Evolutionary conservation across 2,797 vertebrate genomes (phyloP).

Genomic region (Sphaeramia orbicularis): DNA sequence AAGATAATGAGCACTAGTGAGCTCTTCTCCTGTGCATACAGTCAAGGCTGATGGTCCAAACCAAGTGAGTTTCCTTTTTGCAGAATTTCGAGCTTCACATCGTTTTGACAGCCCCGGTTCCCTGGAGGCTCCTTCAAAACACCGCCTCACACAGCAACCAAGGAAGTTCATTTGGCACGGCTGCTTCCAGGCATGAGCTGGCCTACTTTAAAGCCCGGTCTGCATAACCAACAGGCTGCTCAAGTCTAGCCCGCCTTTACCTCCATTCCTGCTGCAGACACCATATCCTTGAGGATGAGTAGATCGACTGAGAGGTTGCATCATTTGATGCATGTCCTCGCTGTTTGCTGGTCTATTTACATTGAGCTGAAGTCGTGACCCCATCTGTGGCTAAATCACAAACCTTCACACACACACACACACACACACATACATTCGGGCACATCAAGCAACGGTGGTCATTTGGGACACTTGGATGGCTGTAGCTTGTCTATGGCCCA

Average conservation of each 20-base stretch:
- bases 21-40: background rate
- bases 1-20: too few species aligned
- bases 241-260: constrained; percentile 52
- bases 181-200: constrained; percentile 77
- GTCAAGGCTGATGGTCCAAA: constrained; percentile 8
- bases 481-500: constrained; percentile 38
- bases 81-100: constrained; percentile 42
- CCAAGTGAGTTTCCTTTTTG: constrained; percentile 15
- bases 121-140: constrained; percentile 65
- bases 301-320: constrained; percentile 19
- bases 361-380: constrained; percentile 46
- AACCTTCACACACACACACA: constrained; percentile 16
- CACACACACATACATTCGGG: background rate
- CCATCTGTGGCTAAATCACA: constrained; percentile 48
- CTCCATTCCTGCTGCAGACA: constrained; percentile 19
- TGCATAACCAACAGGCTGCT: constrained; percentile 67
- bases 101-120: constrained; percentile 60
- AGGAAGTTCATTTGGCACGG: constrained; percentile 74
- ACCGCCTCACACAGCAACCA: constrained; percentile 54
- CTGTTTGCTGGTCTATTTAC: constrained; percentile 34
- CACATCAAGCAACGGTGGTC: constrained; percentile 49
- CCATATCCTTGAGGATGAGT: constrained; percentile 27
- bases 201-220: constrained; percentile 78
- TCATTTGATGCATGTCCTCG: constrained; percentile 25
- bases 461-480: constrained; percentile 44